Evolutionary conservation across 2,888 invertebrate species (phyloP).

Genomic region (Perizoma flavofasciatum): DNA sequence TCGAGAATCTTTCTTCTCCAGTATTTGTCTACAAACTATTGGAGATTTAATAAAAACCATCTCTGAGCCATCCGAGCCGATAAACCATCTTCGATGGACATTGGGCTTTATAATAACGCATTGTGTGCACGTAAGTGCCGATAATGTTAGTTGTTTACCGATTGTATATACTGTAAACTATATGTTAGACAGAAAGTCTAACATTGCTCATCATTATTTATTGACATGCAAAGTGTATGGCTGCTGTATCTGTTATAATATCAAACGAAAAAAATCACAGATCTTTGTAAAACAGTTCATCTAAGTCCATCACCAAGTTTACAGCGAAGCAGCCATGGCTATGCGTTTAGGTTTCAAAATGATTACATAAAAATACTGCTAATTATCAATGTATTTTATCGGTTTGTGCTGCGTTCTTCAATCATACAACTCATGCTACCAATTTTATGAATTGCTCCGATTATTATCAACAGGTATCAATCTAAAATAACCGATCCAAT

Average conservation of each 20-base stretch:
- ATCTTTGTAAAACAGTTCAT: too few relatives aligned
- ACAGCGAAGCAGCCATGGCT: too few relatives aligned
- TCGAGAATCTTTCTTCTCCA: too few relatives aligned
- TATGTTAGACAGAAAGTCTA: slow-evolving; percentile 32
- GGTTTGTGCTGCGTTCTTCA: too few relatives aligned
- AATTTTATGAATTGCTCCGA: slow-evolving; percentile 15
- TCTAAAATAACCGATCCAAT: slow-evolving; percentile 33
- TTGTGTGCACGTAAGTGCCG: slow-evolving; percentile 42
- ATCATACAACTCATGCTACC: too few relatives aligned
- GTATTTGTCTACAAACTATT: too few relatives aligned
- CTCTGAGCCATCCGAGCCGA: too few relatives aligned
- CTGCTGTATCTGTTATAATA: slow-evolving; percentile 21
- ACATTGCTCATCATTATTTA: slow-evolving; percentile 32
- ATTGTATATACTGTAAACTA: slow-evolving; percentile 45
- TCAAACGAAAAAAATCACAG: background rate
- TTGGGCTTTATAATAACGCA: slow-evolving; percentile 1
- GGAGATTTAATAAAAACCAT: too few relatives aligned
- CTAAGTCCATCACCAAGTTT: too few relatives aligned
- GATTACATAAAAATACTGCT: too few relatives aligned
- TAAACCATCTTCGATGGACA: slow-evolving; percentile 7
- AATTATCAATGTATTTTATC: too few relatives aligned
- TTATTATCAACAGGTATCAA: slow-evolving; percentile 32
- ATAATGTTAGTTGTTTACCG: slow-evolving; percentile 41
- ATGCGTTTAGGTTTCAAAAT: too few relatives aligned
- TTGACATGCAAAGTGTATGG: slow-evolving; percentile 28